phyloP scores from a whole-genome alignment of 2,888 invertebrate species.

The Auanema freiburgensis region DNA sequence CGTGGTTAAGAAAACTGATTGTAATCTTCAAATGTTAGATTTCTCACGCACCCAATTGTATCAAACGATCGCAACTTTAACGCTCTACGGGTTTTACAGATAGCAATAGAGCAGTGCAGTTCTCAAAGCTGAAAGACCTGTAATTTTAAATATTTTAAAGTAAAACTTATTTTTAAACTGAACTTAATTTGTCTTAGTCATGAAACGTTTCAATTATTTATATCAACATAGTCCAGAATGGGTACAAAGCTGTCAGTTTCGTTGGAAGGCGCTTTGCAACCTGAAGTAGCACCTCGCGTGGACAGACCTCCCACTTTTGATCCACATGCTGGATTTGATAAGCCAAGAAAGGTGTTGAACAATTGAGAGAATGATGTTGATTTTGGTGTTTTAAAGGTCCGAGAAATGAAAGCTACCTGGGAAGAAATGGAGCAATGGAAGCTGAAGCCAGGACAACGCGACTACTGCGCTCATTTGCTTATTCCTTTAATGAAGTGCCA shows the following conservation, averaged over 20 bases:
- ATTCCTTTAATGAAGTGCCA: slow-evolving; percentile 57
- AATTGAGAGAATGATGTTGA: neutral
- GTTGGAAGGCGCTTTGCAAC: slow-evolving; percentile 50
- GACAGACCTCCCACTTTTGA: slow-evolving; percentile 64
- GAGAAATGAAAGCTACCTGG: slow-evolving; percentile 51
- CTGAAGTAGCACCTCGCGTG: slow-evolving; percentile 54
- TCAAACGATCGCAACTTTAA: slow-evolving; percentile 16
- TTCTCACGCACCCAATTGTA: slow-evolving; percentile 23
- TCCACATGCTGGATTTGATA: slow-evolving; percentile 58
- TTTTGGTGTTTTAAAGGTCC: slow-evolving; percentile 21
- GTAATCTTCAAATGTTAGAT: slow-evolving; percentile 17
- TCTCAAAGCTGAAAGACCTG: neutral
- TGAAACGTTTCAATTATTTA: neutral
- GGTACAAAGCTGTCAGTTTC: slow-evolving; percentile 58
- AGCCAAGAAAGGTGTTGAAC: slow-evolving; percentile 54
- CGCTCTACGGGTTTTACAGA: slow-evolving; percentile 16
- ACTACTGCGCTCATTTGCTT: slow-evolving; percentile 61
- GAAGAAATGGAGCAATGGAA: slow-evolving; percentile 56
- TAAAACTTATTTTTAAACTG: neutral
- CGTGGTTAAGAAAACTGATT: slow-evolving; percentile 4
- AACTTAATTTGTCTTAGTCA: neutral
- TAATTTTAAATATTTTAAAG: no score
- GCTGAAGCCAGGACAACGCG: slow-evolving; percentile 55
- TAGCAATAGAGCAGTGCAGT: neutral
- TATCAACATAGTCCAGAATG: slow-evolving; percentile 30